phyloP scores from a whole-genome alignment of 2,888 invertebrate species.

The Xanthorhoe spadicearia region DNA sequence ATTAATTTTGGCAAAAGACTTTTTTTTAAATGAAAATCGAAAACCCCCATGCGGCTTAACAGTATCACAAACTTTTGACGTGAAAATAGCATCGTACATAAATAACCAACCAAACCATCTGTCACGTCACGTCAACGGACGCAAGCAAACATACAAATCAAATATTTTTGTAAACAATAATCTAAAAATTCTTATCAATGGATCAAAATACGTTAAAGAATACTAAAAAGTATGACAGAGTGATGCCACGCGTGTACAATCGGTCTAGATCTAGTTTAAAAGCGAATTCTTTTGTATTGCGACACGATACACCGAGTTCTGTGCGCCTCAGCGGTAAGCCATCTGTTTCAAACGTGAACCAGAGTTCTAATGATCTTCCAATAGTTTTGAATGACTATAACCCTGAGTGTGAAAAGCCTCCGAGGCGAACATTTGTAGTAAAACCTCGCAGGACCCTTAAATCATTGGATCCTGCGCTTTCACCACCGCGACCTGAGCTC shows the following conservation, averaged over 20 bases:
- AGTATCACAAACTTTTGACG: neutral
- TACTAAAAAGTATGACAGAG: conserved; percentile 65
- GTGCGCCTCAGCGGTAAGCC: conserved; percentile 70
- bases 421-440: conserved; percentile 57
- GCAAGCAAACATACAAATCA: neutral
- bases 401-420: conserved; percentile 53
- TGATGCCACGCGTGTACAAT: conserved; percentile 71
- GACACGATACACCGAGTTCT: conserved; percentile 63
- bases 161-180: neutral
- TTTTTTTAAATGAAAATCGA: too few relatives aligned
- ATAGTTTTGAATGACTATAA: conserved; percentile 68
- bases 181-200: conserved; percentile 19
- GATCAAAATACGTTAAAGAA: conserved; percentile 14
- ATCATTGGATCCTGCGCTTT: conserved; percentile 65
- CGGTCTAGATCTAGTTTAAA: conserved; percentile 55
- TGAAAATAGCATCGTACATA: neutral
- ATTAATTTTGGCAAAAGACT: too few relatives aligned
- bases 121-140: neutral
- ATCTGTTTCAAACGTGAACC: conserved; percentile 63
- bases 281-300: conserved; percentile 62
- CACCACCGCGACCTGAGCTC: conserved; percentile 52
- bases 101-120: neutral
- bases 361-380: conserved; percentile 69
- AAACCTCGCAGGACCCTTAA: conserved; percentile 72
- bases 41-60: too few relatives aligned